Evolutionary conservation across 2,113 vertebrate species (phyloP).

Genomic region (human (Homo sapiens)): GRCh38 chr7:21968501-21969000

Average conservation of each 20-base stretch:
- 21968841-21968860: not conserved
- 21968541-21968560: too few species aligned
- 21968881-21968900: not conserved
- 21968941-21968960: not conserved
- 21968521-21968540: too few species aligned
- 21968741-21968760: not conserved
- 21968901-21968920: not conserved
- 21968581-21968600: too few species aligned
- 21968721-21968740: too few species aligned
- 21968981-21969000: accelerated
- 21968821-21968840: not conserved
- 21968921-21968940: not conserved
- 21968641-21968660: too few species aligned
- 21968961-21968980: not conserved
- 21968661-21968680: too few species aligned
- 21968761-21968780: not conserved
- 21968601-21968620: too few species aligned
- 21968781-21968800: not conserved
- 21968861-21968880: not conserved
- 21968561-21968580: too few species aligned
- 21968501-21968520: too few species aligned
- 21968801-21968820: not conserved
- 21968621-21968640: too few species aligned
- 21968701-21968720: too few species aligned
- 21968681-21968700: too few species aligned